A percentile compares a stretch with the other conserved stretches of the same genome.
These are phyloP conservation scores for Epinephelus cyanopodus DNA, from an alignment of 2,113 vertebrate species.

Conservation along the genomic window DNA sequence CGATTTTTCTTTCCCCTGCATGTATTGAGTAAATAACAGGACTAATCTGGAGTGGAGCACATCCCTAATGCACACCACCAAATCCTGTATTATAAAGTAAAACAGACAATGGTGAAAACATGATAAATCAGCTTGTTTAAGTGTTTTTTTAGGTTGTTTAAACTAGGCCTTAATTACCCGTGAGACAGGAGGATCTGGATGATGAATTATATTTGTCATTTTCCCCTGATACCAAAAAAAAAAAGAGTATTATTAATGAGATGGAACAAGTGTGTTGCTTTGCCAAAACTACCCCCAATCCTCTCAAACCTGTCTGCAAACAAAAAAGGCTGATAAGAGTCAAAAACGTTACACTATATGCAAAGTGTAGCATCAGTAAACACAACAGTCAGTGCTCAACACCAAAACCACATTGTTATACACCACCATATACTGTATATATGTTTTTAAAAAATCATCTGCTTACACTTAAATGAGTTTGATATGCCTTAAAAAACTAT, in stretches of 20 bases:
- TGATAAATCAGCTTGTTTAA: not conserved
- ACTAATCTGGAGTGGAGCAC: not conserved
- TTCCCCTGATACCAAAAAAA: slow-evolving; percentile 2
- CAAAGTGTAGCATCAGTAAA: slow-evolving; percentile 26
- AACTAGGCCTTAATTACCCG: slow-evolving; percentile 19
- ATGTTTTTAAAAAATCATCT: not conserved
- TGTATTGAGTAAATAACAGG: not conserved
- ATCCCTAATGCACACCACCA: not conserved
- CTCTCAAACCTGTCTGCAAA: slow-evolving; percentile 1
- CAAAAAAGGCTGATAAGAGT: slow-evolving; percentile 1
- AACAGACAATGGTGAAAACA: not conserved
- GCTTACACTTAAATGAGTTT: not conserved
- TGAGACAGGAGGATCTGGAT: not conserved
- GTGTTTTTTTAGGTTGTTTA: not conserved
- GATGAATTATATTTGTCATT: slow-evolving; percentile 28
- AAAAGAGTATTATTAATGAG: not conserved
- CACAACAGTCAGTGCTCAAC: not conserved
- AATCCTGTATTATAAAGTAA: not conserved
- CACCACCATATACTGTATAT: not conserved
- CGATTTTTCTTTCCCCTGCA: slow-evolving; percentile 4
- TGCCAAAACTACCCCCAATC: not conserved
- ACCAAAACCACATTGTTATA: not conserved
- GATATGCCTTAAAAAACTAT: not conserved
- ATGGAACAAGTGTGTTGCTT: slow-evolving; percentile 21
- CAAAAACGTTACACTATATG: not conserved